A percentile compares a stretch with the other conserved stretches of the same genome.
These are phyloP conservation scores for Stegostoma tigrinum DNA, from an alignment of 2,113 vertebrate genomes.

Conservation along the genomic window DNA sequence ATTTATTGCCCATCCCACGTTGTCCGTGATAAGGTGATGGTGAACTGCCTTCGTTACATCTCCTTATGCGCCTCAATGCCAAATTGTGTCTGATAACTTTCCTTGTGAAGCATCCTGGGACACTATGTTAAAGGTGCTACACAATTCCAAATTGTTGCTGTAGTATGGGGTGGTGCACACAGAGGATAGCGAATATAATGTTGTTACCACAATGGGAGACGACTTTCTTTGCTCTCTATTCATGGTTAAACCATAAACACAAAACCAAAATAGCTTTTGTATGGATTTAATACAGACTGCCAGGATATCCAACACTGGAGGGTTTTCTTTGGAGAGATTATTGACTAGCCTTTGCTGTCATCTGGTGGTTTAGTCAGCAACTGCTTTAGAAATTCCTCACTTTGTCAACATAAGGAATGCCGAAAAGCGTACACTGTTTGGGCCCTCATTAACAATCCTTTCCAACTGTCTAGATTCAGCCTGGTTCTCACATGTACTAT, in stretches of 20 bases:
- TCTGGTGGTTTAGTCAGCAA: slow-evolving; percentile 51
- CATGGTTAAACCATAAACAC: neutral
- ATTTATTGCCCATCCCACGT: too few species aligned
- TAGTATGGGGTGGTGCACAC: neutral
- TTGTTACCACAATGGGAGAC: neutral
- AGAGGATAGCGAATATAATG: neutral
- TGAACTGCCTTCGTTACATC: too few species aligned
- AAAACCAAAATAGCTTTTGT: neutral
- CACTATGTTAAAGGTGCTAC: neutral
- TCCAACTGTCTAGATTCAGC: neutral
- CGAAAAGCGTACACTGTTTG: too few species aligned
- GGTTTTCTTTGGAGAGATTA: neutral
- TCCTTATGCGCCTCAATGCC: neutral
- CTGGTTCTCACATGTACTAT: neutral
- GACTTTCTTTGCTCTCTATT: neutral
- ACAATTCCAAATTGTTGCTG: neutral
- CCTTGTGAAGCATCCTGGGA: neutral
- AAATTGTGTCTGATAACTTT: neutral
- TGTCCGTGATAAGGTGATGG: too few species aligned
- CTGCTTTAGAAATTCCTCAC: neutral
- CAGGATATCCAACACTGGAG: slow-evolving; percentile 41
- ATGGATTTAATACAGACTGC: slow-evolving; percentile 12
- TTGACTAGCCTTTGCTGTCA: slow-evolving; percentile 72
- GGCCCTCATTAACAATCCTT: neutral
- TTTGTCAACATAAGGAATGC: neutral